These are phyloP conservation scores for Propithecus deckenii DNA, from an alignment of 2,797 vertebrate genomes.

Conservation along the genomic window DNA sequence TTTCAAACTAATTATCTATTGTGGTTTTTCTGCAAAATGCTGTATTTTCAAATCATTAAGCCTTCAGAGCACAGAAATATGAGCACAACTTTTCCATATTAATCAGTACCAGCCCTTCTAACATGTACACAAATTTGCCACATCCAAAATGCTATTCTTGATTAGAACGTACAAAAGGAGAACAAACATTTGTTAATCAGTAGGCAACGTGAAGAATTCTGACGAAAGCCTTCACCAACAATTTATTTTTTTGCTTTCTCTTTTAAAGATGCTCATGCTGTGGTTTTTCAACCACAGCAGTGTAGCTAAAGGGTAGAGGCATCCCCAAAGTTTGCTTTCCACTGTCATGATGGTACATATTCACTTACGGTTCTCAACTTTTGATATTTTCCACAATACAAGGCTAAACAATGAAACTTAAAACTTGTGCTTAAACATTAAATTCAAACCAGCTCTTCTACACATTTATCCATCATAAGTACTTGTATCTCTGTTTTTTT, in stretches of 20 bases:
- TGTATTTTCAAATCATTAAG: conserved; percentile 37
- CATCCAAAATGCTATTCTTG: not conserved
- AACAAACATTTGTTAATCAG: not conserved
- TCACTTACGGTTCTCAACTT: not conserved
- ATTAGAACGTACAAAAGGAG: not conserved
- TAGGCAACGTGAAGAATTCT: not conserved
- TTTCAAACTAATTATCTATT: conserved; percentile 19
- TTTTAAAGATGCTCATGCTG: not conserved
- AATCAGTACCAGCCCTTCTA: conserved; percentile 24
- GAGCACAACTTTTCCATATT: not conserved
- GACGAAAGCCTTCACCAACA: conserved; percentile 10
- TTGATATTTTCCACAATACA: not conserved
- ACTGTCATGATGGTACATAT: not conserved
- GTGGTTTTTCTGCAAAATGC: conserved; percentile 17
- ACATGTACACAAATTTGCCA: not conserved
- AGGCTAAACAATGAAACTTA: not conserved
- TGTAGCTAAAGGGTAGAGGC: not conserved
- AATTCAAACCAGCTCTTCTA: conserved; percentile 8
- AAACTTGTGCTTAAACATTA: not conserved
- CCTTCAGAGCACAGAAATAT: not conserved
- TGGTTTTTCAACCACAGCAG: not conserved
- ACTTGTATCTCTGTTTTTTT: not conserved
- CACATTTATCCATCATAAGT: not conserved
- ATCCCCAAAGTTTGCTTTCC: not conserved
- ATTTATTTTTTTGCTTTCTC: not conserved